Evolutionary conservation across 2,888 invertebrate species (phyloP), one percentile per base, ranked within the genome.

Genomic region (Yponomeuta sedellus): DNA sequence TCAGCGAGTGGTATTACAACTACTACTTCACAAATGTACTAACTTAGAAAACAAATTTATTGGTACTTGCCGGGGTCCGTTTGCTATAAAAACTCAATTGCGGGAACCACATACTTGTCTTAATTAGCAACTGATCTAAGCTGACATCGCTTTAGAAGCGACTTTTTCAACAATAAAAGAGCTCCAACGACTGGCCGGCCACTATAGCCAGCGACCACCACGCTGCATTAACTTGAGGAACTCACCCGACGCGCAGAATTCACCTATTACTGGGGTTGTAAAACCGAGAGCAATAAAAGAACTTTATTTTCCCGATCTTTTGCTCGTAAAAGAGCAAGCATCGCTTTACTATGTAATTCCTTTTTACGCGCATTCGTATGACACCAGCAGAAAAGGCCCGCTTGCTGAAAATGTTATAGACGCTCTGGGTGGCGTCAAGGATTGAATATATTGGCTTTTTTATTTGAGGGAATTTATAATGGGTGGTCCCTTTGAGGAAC

Each of bases 231-330:
- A 71, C 70, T 72, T 64, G 20, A 66, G 69, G 69, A 75, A 77
- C 76, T 75, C 71, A 70, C 78, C 70, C 72, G 78, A 73, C 77
- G 77, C 77, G 71, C 77, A 70, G 76, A 81, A 81, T 79, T 79
- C 80, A 75, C 74, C 80, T 81, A 83, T 86, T 79, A 80, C 82
- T 74, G 71, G 71, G 73, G 79, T 71, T 80, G 78, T 86, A 85
- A 85, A 85, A 83, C 79, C 71, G 75, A 70, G 69, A 71, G 82
- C 78, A 85, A 85, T 86, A 86, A 86, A 86, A 78, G 75, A 83
- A 83, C 82, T 83, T 85, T 84, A 85, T 83, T 82, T 78, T 77
- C 76, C 76, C 80, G 81, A 85, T 86, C 83, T 82, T 78, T 79
- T 72, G 73, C 74, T 77, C 77, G 79, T 83, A 84, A 84, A 83